These are phyloP conservation scores for Hypotaenidia okinawae DNA, from an alignment of 2,797 vertebrate species.

Conservation along the genomic window DNA sequence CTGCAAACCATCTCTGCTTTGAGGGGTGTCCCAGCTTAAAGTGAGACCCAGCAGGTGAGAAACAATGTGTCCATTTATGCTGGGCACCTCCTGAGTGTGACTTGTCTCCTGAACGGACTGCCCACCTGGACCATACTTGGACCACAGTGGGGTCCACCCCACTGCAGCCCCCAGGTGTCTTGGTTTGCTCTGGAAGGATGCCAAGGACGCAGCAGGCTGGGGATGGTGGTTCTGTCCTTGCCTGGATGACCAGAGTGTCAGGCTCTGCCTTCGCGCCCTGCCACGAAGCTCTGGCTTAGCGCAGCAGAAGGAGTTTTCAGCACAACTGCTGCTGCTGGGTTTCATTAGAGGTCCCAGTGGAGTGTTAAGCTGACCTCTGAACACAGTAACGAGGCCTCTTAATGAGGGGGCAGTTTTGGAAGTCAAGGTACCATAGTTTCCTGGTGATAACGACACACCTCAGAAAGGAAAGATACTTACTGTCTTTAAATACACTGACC, in stretches of 20 bases:
- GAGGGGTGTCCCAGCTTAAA: neutral
- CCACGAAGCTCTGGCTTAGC: neutral
- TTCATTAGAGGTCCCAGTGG: neutral
- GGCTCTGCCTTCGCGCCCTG: neutral
- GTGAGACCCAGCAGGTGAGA: neutral
- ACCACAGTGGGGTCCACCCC: neutral
- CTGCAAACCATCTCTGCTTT: neutral
- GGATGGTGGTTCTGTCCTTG: fast-evolving
- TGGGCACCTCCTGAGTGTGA: fast-evolving
- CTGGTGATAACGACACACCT: neutral
- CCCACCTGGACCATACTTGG: fast-evolving
- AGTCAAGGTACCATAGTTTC: neutral
- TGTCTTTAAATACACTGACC: neutral
- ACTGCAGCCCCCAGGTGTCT: fast-evolving
- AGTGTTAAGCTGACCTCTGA: neutral
- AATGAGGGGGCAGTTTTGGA: neutral
- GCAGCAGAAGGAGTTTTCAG: fast-evolving
- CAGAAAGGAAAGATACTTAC: neutral
- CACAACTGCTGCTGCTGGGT: neutral
- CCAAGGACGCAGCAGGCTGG: neutral
- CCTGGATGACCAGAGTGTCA: neutral
- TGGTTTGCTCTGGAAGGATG: neutral
- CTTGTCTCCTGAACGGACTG: neutral
- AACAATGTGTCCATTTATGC: neutral
- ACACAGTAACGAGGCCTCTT: neutral